A percentile compares a stretch with the other conserved stretches of the same genome.
phyloP scores from a whole-genome alignment of 2,113 vertebrate species.

The Alethe diademata region DNA sequence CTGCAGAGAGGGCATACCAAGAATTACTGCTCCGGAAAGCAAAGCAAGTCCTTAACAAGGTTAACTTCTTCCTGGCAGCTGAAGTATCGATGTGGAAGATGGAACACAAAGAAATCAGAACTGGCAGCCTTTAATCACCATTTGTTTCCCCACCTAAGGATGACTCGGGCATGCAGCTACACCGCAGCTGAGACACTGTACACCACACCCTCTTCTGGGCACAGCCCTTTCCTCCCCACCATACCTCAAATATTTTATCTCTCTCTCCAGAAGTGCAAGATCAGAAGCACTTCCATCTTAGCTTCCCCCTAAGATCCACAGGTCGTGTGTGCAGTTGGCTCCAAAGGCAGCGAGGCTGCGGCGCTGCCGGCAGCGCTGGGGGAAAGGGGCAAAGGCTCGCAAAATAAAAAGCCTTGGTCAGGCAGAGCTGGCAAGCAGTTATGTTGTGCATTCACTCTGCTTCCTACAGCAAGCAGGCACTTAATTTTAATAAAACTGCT shows the following conservation, averaged over 20 bases:
- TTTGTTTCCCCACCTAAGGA: slow-evolving; percentile 13
- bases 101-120: neutral
- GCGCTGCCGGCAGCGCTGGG: neutral
- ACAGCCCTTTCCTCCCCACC: slow-evolving; percentile 1
- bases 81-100: neutral
- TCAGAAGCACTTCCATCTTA: neutral
- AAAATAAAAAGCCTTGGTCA: neutral
- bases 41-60: neutral
- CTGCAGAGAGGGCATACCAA: neutral
- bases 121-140: neutral
- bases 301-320: neutral
- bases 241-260: slow-evolving; percentile 22
- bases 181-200: neutral
- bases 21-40: neutral
- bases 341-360: fast-evolving
- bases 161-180: neutral
- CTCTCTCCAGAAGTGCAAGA: neutral
- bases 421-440: neutral
- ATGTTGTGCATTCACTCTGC: neutral
- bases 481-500: neutral
- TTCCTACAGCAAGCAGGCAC: neutral
- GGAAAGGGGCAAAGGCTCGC: neutral
- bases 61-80: slow-evolving; percentile 3
- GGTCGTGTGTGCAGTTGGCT: fast-evolving
- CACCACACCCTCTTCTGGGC: neutral